A percentile compares a stretch with the other conserved stretches of the same genome.
phyloP scores from a whole-genome alignment of 1,140 invertebrate species.

The Lutraria rhynchaena region DNA sequence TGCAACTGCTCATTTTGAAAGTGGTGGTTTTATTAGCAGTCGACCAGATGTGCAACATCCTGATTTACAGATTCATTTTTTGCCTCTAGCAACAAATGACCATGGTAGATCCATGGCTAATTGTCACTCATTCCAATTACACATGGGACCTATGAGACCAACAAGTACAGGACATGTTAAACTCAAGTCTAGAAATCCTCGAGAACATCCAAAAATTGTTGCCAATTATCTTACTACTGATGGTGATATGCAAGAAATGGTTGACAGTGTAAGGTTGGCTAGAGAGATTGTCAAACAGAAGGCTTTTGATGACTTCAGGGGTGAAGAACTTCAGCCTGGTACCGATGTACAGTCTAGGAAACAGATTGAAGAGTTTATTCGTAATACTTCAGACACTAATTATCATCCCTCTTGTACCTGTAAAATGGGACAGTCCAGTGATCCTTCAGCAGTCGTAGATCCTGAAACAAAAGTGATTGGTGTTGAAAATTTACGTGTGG shows the following conservation, averaged over 20 bases:
- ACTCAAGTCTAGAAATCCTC: slow-evolving; percentile 87
- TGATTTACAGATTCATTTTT: slow-evolving; percentile 84
- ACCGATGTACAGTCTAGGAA: slow-evolving; percentile 66
- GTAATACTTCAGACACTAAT: slow-evolving; percentile 80
- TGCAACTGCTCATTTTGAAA: slow-evolving; percentile 83
- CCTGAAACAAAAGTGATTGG: slow-evolving; percentile 81
- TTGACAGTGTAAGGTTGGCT: slow-evolving; percentile 72
- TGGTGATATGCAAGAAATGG: slow-evolving; percentile 76
- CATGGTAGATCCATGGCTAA: slow-evolving; percentile 81
- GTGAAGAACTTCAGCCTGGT: slow-evolving; percentile 82
- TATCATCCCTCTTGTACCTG: slow-evolving; percentile 85
- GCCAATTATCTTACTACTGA: slow-evolving; percentile 84
- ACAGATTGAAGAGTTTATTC: slow-evolving; percentile 78
- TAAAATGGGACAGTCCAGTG: slow-evolving; percentile 84
- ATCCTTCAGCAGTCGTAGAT: slow-evolving; percentile 85
- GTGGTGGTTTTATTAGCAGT: slow-evolving; percentile 83
- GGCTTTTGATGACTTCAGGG: slow-evolving; percentile 83
- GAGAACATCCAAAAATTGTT: slow-evolving; percentile 92
- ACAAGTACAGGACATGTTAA: slow-evolving; percentile 78
- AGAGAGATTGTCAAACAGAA: slow-evolving; percentile 83
- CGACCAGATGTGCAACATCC: slow-evolving; percentile 79
- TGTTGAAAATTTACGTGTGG: slow-evolving; percentile 82
- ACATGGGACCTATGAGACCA: slow-evolving; percentile 81
- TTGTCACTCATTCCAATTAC: slow-evolving; percentile 81
- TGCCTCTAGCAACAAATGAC: slow-evolving; percentile 83